Evolutionary conservation across 2,888 invertebrate genomes (phyloP).

Genomic region (Ectobius pallidus): DNA sequence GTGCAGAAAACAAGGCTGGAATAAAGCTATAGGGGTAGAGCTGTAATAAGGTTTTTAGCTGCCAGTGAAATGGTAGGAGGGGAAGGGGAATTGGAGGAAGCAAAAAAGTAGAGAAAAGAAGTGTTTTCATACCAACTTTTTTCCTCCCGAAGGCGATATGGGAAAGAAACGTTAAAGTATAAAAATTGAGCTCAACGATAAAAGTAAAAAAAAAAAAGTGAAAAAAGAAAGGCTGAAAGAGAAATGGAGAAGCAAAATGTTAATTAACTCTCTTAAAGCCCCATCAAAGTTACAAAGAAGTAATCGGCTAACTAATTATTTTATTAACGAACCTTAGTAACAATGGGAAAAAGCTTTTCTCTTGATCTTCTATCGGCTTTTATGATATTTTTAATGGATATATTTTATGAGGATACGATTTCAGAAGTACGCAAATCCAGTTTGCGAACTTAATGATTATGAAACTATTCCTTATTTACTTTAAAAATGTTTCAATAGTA

Average conservation of each 20-base stretch:
- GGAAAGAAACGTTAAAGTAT: slow-evolving; percentile 18
- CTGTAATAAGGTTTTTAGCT: slow-evolving; percentile 39
- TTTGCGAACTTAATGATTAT: too few species aligned
- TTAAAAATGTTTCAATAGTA: too few species aligned
- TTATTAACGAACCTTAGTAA: slow-evolving; percentile 23
- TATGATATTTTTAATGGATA: too few species aligned
- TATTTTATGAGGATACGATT: too few species aligned
- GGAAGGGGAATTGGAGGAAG: not conserved
- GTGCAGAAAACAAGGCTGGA: slow-evolving; percentile 32
- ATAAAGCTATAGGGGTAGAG: slow-evolving; percentile 20
- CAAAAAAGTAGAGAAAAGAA: slow-evolving; percentile 32
- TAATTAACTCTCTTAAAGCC: slow-evolving; percentile 38
- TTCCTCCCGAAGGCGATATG: slow-evolving; percentile 31
- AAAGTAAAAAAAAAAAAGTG: slow-evolving; percentile 12
- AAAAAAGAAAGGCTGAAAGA: not conserved
- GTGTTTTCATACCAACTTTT: slow-evolving; percentile 36
- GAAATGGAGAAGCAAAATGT: slow-evolving; percentile 20
- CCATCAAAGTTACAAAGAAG: slow-evolving; percentile 38
- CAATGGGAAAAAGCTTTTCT: not conserved
- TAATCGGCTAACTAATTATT: slow-evolving; percentile 39
- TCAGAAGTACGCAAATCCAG: too few species aligned
- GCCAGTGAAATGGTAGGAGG: slow-evolving; percentile 26
- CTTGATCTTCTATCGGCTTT: not conserved
- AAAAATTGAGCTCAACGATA: slow-evolving; percentile 21
- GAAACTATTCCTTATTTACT: too few species aligned